Conservation (phyloP, 2,797 vertebrate genomes). For the Cyclura pinguis region DNA sequence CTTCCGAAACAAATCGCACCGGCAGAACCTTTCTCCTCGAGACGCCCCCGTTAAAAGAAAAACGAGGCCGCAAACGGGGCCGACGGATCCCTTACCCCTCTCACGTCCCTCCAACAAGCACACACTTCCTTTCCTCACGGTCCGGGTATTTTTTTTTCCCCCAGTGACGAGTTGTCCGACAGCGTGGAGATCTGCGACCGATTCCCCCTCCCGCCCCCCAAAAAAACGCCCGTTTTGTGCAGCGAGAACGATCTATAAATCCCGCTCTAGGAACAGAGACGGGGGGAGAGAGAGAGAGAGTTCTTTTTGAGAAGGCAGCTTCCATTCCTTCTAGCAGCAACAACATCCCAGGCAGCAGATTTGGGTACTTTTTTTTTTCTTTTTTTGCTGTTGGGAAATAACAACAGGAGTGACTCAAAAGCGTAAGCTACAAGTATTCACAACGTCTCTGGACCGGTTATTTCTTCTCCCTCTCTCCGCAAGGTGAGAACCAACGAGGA, state of each 20-base stretch:
- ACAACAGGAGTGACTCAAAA: constrained; percentile 64
- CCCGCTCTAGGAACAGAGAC: constrained; percentile 54
- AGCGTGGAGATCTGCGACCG: background rate
- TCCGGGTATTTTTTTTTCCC: background rate
- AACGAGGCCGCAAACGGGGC: too few species aligned
- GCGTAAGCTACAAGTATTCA: constrained; percentile 37
- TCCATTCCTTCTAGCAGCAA: constrained; percentile 73
- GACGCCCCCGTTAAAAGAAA: background rate
- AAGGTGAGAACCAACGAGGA: too few species aligned
- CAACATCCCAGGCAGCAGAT: constrained; percentile 66
- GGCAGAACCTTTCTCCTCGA: background rate
- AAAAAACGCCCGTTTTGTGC: background rate
- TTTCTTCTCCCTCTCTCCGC: too few species aligned
- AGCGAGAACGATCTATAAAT: constrained; percentile 4
- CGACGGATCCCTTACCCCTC: background rate
- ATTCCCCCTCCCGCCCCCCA: background rate
- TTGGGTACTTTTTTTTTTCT: background rate
- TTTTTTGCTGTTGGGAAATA: background rate
- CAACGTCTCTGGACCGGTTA: background rate
- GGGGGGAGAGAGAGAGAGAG: constrained; percentile 42
- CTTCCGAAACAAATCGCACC: background rate
- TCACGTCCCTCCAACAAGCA: background rate
- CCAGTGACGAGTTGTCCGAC: background rate
- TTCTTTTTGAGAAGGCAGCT: constrained; percentile 60
- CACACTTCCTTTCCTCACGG: background rate